Conservation (phyloP, 2,113 vertebrate genomes). For the Stercorarius parasiticus region DNA sequence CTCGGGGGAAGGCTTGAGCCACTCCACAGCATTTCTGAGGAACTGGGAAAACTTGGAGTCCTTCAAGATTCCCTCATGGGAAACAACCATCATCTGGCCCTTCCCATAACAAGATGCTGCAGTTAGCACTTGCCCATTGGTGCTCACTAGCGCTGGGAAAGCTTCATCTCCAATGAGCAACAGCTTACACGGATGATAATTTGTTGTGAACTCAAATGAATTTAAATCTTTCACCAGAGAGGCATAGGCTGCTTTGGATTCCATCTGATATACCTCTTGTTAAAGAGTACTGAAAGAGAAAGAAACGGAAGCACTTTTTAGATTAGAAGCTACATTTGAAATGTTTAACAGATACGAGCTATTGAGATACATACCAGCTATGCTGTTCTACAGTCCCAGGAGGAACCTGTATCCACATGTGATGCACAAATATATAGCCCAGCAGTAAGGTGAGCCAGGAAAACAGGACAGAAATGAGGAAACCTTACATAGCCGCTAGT, state of each 20-base stretch:
- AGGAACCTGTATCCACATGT: not conserved
- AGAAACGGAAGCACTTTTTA: not conserved
- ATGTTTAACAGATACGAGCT: not conserved
- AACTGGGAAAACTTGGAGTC: constrained; percentile 72
- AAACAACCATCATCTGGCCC: constrained; percentile 82
- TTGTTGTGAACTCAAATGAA: constrained; percentile 61
- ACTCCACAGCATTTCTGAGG: constrained; percentile 81
- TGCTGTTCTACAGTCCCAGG: not conserved
- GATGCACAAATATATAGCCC: not conserved
- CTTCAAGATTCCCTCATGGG: constrained; percentile 82
- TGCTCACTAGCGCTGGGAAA: constrained; percentile 76
- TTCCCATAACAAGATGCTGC: constrained; percentile 79
- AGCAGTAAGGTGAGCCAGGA: not conserved
- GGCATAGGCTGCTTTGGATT: constrained; percentile 49
- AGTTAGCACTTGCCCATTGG: constrained; percentile 71
- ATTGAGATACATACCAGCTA: not conserved
- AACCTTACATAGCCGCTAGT: not conserved
- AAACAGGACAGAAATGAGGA: not conserved
- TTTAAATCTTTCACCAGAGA: constrained; percentile 62
- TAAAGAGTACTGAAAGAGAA: not conserved
- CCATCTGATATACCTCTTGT: not conserved
- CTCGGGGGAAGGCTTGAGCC: constrained; percentile 77
- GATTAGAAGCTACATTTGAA: not conserved
- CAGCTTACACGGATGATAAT: constrained; percentile 58
- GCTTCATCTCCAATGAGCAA: constrained; percentile 71